Evolutionary conservation across 2,113 vertebrate genomes (phyloP).

Genomic region (Siniperca chuatsi): DNA sequence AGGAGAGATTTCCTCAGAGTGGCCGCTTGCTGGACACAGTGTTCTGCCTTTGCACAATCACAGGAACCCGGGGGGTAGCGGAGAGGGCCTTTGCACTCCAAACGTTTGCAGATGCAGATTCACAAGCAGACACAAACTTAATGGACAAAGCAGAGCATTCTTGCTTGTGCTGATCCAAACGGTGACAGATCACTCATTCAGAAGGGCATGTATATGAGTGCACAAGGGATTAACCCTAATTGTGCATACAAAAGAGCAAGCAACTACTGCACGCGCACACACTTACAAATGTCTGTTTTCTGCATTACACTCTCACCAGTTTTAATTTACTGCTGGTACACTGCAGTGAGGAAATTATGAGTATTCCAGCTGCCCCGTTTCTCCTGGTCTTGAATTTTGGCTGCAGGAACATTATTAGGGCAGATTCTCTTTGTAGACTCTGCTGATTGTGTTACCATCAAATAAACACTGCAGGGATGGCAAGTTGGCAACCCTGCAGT

Average conservation of each 20-base stretch:
- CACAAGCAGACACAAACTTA: conserved; percentile 19
- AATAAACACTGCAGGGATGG: not conserved
- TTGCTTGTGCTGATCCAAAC: conserved; percentile 26
- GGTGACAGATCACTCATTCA: conserved; percentile 36
- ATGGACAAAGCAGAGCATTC: conserved; percentile 27
- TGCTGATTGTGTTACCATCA: conserved; percentile 27
- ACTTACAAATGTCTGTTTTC: conserved; percentile 75
- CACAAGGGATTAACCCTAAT: conserved; percentile 21
- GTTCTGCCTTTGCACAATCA: conserved; percentile 84
- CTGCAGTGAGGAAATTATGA: conserved; percentile 70
- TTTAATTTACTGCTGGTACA: conserved; percentile 76
- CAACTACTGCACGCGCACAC: conserved; percentile 9
- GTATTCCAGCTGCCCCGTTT: conserved; percentile 74
- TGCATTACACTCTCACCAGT: conserved; percentile 65
- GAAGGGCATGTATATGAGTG: conserved; percentile 1
- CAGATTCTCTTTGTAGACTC: conserved; percentile 19
- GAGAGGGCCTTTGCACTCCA: conserved; percentile 54
- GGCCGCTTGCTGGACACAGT: conserved; percentile 79
- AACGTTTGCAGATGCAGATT: conserved; percentile 39
- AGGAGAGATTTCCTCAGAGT: conserved; percentile 84
- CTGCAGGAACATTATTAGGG: conserved; percentile 5
- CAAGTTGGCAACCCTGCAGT: not conserved
- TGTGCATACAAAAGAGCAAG: conserved; percentile 16
- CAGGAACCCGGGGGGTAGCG: conserved; percentile 84
- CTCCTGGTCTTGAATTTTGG: conserved; percentile 34